Evolutionary conservation across 2,888 invertebrate species (phyloP).

Genomic region (Lasioglossum zephyrum): DNA sequence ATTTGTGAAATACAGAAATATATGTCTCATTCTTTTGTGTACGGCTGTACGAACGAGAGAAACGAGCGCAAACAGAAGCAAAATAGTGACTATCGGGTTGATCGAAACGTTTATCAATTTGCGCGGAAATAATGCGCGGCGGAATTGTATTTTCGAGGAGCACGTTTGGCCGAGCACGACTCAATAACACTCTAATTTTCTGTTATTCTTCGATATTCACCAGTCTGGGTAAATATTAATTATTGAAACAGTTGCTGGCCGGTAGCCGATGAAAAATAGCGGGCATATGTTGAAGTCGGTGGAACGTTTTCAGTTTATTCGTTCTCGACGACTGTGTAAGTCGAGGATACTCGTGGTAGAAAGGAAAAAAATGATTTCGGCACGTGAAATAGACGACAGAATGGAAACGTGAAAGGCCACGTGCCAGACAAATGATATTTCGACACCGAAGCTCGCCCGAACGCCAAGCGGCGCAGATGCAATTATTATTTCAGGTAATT

Average conservation of each 20-base stretch:
- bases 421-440: constrained; percentile 36
- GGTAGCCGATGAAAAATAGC: not conserved
- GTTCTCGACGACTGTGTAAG: not conserved
- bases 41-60: not conserved
- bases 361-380: not conserved
- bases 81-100: not conserved
- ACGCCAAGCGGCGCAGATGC: constrained; percentile 13
- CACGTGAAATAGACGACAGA: constrained; percentile 12
- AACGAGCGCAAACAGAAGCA: not conserved
- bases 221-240: constrained; percentile 4
- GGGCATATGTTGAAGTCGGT: not conserved
- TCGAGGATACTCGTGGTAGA: constrained; percentile 1
- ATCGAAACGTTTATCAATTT: not conserved
- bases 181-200: not conserved
- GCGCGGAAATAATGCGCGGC: not conserved
- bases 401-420: constrained; percentile 14
- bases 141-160: constrained; percentile 2
- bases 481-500: constrained; percentile 37
- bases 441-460: constrained; percentile 18
- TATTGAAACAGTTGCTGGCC: not conserved
- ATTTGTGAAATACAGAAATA: not conserved
- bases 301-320: too few relatives aligned
- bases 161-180: not conserved
- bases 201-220: not conserved
- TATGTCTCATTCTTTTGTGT: not conserved